Evolutionary conservation across 2,888 invertebrate species (phyloP), one percentile per base, ranked within the genome.

Genomic region (Xanthorhoe designata): DNA sequence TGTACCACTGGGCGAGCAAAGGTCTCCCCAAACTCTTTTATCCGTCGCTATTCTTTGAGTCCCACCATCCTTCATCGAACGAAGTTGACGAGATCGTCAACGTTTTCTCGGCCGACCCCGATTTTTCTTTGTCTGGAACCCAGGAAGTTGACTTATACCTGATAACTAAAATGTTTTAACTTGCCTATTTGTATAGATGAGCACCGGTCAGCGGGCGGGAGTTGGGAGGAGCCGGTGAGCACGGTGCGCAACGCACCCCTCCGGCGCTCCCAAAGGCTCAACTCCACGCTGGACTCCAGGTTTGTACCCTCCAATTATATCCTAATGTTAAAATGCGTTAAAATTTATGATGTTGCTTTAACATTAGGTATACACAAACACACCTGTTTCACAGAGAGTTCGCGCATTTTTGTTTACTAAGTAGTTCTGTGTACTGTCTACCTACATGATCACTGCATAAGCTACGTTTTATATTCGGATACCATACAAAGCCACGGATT

Each of bases 141-240:
- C 24, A 24, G 24, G 24, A 24, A 1, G 24, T 24, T 24, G 24
- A 13, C 45, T 4, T 53, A 32, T 49, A 29, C 15, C 17, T 54
- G 19, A 49, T 15, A 19, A 38, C 32, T 32, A 47, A 32, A 32
- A 53, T 61, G 9, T 52, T 47, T 8, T 60, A 60, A 60, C 19
- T 8, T 51, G 13, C n/a, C 49, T 63, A 53, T 64, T 54, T 71
- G 24, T 60, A 57, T 94, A 97, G 97, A 97, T 96, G 97, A 97
- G 91, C 96, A 96, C 82, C 96, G 96, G 90, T 92, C 96, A 88
- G 95, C 95, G 86, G 95, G 96, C 71, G 96, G 96, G 88, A 95
- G 96, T 84, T 97, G 97, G 96, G 97, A 97, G 92, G 97, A 96
- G 89, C 94, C 95, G 64, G 88, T 94, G 88, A 90, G 92, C 78